These are phyloP conservation scores for Stenodema calcarata DNA, from an alignment of 2,888 invertebrate genomes.

Conservation along the genomic window DNA sequence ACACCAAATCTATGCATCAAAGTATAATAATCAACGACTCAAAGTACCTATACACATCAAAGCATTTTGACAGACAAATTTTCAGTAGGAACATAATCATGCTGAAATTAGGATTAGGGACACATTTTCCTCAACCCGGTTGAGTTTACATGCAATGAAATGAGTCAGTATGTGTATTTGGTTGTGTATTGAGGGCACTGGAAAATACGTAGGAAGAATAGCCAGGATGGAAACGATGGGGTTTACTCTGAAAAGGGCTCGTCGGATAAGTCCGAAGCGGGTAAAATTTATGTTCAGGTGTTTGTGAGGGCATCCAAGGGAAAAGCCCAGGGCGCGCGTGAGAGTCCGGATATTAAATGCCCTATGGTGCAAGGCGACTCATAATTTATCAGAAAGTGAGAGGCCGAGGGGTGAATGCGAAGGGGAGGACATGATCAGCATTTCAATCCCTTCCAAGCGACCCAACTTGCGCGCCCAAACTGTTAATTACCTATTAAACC, in stretches of 20 bases:
- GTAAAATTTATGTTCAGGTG: slow-evolving; percentile 32
- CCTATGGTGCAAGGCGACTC: slow-evolving; percentile 31
- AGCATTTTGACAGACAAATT: too few relatives aligned
- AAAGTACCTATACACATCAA: too few relatives aligned
- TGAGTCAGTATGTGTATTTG: too few relatives aligned
- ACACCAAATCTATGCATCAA: too few relatives aligned
- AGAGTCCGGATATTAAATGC: slow-evolving; percentile 39
- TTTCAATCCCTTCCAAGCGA: background rate
- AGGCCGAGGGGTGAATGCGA: background rate
- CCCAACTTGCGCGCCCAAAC: background rate
- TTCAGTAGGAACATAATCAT: too few relatives aligned
- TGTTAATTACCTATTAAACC: slow-evolving; percentile 25
- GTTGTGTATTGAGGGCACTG: too few relatives aligned
- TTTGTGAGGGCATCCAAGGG: slow-evolving; percentile 16
- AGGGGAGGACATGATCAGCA: background rate
- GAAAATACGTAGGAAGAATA: background rate
- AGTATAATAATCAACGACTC: too few relatives aligned
- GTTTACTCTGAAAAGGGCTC: background rate
- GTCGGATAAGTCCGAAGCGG: slow-evolving; percentile 28
- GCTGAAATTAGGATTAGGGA: too few relatives aligned
- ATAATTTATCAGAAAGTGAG: slow-evolving; percentile 17
- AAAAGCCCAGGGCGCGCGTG: slow-evolving; percentile 14
- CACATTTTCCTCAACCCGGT: too few relatives aligned
- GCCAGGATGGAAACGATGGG: background rate
- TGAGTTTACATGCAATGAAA: too few relatives aligned